These are phyloP conservation scores for Antennarius striatus DNA, from an alignment of 2,113 vertebrate genomes.

Conservation along the genomic window DNA sequence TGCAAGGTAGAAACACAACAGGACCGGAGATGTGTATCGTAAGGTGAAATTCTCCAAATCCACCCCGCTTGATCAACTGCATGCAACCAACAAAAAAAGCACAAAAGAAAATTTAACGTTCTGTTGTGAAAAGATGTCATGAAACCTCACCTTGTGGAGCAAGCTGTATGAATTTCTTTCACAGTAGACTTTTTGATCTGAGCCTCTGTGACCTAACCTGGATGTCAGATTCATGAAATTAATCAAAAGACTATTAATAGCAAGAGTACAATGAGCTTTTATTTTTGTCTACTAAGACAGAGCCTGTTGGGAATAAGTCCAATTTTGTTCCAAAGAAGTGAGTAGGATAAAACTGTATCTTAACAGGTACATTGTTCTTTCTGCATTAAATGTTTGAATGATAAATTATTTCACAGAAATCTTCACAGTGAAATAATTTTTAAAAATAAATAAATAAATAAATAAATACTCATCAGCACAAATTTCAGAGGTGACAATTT, in stretches of 20 bases:
- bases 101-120: conserved; percentile 8
- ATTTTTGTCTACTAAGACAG: conserved; percentile 4
- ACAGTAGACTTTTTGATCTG: conserved; percentile 25
- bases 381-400: conserved; percentile 4
- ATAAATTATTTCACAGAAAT: not conserved
- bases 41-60: conserved; percentile 23
- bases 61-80: conserved; percentile 32
- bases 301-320: conserved; percentile 27
- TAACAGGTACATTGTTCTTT: not conserved
- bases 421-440: not conserved
- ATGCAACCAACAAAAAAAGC: conserved; percentile 9
- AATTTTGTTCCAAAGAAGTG: conserved; percentile 2
- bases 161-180: conserved; percentile 18
- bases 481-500: too few species aligned
- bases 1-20: too few species aligned
- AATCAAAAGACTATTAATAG: conserved; percentile 34
- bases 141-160: conserved; percentile 32
- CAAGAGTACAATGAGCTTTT: conserved; percentile 13
- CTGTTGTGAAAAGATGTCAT: not conserved
- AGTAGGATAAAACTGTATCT: conserved; percentile 18
- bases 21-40: not conserved
- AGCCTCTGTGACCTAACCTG: conserved; percentile 20
- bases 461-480: conserved; percentile 6
- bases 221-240: conserved; percentile 5
- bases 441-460: too few species aligned